Base-by-base conservation (phyloP, 2,113 vertebrate species). In the Phycodurus eques region DNA sequence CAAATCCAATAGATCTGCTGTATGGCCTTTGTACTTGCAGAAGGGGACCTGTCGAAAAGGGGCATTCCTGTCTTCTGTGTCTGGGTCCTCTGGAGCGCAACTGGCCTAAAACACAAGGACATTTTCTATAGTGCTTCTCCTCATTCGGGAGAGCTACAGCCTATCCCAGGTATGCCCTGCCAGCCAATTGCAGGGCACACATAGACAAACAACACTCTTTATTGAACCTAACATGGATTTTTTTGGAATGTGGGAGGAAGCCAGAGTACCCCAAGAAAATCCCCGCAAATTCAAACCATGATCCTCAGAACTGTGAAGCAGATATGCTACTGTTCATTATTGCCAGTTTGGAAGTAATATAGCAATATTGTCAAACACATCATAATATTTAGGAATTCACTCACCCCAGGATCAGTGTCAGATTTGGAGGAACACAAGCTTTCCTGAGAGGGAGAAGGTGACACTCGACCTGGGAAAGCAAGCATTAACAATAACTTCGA, bases 1-100 rank as follows among this genome's bases (percentile, higher is more conserved):
- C 75, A 99, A 92, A 89, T 99, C 98, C 73, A 99, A 91, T 33
- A 99, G 94, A 86, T 99, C 98, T 43, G 98, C 98, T 5, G 97
- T 99, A 76, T 99, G 98, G 14, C 98, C 97, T 91, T 99, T 99
- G 87, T 99, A 99, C 90, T 99, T 99, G 92, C 98, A 99, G 90
- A 99, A 99, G 0, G 98, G 97, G 27, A 95, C 86, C 17, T 95
- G 96, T 27, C 97, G 94, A 88, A 99, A 99, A 0, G 97, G 98
- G 8, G 94, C 94, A 8, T 94, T 98, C 87, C 93, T 94, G 83
- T 99, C 98, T 84, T 99, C 98, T 1, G 93, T 93, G 80, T 99
- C 97, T 2, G 87, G 87, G 80, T 99, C 98, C 14, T 99, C 98
- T 62, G 91, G 84, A 79, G 88, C 89, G 75, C 94, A 88, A 75